Conservation (phyloP, 2,113 vertebrate genomes). For the Seriola quinqueradiata region DNA sequence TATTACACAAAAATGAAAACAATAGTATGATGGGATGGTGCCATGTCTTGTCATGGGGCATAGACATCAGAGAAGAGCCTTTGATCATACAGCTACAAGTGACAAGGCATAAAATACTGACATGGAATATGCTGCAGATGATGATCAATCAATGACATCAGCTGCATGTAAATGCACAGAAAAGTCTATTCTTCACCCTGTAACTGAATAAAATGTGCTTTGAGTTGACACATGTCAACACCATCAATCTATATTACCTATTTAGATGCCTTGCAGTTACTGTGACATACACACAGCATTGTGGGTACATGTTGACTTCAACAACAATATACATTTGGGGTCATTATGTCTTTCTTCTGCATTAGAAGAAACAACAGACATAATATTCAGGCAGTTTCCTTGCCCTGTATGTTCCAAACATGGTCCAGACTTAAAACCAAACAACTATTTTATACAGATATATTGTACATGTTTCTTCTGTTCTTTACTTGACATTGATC, state of each 20-base stretch:
- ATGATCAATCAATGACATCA: neutral
- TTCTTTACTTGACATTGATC: neutral
- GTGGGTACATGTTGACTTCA: neutral
- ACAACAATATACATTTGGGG: neutral
- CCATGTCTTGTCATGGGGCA: neutral
- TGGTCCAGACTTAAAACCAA: too few relatives aligned
- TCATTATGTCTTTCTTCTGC: neutral
- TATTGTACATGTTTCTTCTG: neutral
- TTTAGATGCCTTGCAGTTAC: neutral
- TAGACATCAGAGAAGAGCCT: neutral
- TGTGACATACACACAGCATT: neutral
- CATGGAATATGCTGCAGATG: neutral
- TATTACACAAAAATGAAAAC: neutral
- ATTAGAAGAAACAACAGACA: neutral
- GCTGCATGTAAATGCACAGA: conserved; percentile 17
- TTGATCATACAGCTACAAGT: conserved; percentile 10
- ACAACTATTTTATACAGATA: neutral
- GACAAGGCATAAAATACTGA: conserved; percentile 13
- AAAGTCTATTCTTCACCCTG: neutral
- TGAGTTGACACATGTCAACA: conserved; percentile 20
- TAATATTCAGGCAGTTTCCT: too few relatives aligned
- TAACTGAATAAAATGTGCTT: conserved; percentile 18
- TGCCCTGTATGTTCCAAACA: too few relatives aligned
- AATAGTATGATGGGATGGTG: conserved; percentile 8
- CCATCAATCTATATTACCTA: neutral